A percentile compares a stretch with the other conserved stretches of the same genome.
phyloP scores from a whole-genome alignment of 64 coral and sea anemone genomes.

The Porites lutea region DNA sequence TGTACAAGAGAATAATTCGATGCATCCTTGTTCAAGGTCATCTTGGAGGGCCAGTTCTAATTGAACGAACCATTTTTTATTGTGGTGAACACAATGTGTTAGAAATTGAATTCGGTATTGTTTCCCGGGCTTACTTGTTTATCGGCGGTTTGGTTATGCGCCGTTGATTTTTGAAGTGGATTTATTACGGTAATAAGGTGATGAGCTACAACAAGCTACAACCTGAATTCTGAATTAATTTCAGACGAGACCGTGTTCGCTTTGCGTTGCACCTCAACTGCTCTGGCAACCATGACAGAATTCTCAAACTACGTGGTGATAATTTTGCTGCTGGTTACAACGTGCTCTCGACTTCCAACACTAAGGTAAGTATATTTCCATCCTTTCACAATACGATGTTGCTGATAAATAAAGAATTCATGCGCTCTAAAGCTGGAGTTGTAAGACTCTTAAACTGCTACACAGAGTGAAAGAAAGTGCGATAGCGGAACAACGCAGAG shows the following conservation, averaged over 20 bases:
- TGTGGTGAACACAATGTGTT: not conserved
- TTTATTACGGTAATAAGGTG: conserved; percentile 63
- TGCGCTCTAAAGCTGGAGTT: not conserved
- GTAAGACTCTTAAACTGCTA: not conserved
- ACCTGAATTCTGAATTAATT: conserved; percentile 56
- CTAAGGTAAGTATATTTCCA: conserved; percentile 1
- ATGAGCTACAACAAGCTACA: conserved; percentile 41
- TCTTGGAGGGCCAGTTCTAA: not conserved
- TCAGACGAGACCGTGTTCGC: conserved; percentile 20
- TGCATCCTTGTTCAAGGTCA: not conserved
- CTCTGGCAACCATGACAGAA: not conserved
- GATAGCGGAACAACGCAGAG: not conserved
- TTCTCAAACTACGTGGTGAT: not conserved
- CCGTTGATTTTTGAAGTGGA: conserved; percentile 44
- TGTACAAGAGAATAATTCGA: not conserved
- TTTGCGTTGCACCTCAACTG: not conserved
- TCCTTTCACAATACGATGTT: no score
- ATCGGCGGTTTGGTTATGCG: conserved; percentile 12
- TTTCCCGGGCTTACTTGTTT: not conserved
- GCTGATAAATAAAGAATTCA: not conserved
- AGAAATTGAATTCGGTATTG: conserved; percentile 42
- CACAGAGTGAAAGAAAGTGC: not conserved
- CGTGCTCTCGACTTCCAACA: conserved; percentile 12
- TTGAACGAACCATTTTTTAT: not conserved
- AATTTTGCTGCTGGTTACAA: not conserved